phyloP scores from a whole-genome alignment of 2,888 invertebrate species.

The Molorchus minor region DNA sequence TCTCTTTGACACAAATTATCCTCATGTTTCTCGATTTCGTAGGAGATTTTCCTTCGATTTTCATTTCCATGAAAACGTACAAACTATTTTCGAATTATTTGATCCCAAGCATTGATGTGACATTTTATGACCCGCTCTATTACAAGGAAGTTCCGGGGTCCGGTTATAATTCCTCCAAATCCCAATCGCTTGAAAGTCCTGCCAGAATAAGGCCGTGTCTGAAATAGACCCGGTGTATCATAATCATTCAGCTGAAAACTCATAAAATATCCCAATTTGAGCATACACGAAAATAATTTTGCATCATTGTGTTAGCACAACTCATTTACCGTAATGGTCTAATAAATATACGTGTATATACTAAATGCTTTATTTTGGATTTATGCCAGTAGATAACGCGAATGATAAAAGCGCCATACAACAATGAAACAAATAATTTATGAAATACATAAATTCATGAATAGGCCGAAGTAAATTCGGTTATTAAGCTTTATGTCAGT shows the following conservation, averaged over 20 bases:
- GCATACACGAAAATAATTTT: constrained; percentile 3
- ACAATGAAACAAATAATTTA: constrained; percentile 13
- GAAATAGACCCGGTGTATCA: too few species aligned
- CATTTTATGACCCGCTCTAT: too few species aligned
- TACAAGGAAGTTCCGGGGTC: too few species aligned
- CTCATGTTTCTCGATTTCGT: too few species aligned
- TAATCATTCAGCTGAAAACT: background rate
- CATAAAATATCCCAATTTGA: constrained; percentile 1
- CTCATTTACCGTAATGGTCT: constrained; percentile 3
- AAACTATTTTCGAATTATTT: too few species aligned
- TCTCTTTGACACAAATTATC: too few species aligned
- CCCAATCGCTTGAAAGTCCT: too few species aligned
- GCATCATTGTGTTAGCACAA: background rate
- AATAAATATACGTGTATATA: constrained; percentile 9
- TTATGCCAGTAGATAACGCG: background rate
- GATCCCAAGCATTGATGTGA: too few species aligned
- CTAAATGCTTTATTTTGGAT: constrained; percentile 3
- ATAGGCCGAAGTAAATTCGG: background rate
- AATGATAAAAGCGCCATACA: constrained; percentile 1
- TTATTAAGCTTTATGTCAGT: background rate
- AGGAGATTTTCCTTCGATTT: too few species aligned
- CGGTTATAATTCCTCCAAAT: too few species aligned
- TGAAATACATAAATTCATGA: constrained; percentile 7
- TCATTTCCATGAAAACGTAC: too few species aligned
- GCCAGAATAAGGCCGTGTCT: too few species aligned